Conservation (phyloP, 2,888 invertebrate genomes). For the Lutraria lutraria region DNA sequence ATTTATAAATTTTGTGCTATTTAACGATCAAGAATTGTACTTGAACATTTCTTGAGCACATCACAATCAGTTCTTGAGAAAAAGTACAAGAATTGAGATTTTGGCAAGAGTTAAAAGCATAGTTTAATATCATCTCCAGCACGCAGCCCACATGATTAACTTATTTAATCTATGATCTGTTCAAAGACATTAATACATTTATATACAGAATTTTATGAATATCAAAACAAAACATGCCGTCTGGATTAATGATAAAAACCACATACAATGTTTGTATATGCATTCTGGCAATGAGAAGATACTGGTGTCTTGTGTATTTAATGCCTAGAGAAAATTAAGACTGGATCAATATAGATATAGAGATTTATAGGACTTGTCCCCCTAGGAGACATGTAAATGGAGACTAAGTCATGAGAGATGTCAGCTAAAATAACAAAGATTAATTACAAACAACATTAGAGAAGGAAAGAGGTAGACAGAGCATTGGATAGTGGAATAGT, state of each 20-base stretch:
- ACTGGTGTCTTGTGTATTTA: neutral
- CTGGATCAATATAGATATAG: conserved; percentile 12
- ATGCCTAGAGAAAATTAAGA: conserved; percentile 4
- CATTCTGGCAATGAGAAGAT: neutral
- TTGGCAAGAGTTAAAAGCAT: no score
- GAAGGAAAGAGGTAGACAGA: neutral
- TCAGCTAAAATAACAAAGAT: conserved; percentile 22
- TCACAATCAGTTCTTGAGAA: no score
- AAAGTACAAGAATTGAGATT: no score
- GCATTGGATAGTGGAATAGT: neutral
- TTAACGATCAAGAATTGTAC: no score
- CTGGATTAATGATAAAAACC: neutral
- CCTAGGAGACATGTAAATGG: neutral
- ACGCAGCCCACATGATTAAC: no score
- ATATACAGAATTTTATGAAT: neutral
- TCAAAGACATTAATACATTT: neutral
- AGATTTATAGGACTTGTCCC: neutral
- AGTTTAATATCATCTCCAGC: no score
- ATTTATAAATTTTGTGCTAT: no score
- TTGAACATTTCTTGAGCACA: no score
- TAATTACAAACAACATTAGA: neutral
- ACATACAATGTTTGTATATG: neutral
- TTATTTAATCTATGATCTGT: neutral
- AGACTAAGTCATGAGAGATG: neutral
- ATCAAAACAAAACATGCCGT: neutral